Conservation (phyloP, 2,797 vertebrate species). For the Sylvilagus floridanus region DNA sequence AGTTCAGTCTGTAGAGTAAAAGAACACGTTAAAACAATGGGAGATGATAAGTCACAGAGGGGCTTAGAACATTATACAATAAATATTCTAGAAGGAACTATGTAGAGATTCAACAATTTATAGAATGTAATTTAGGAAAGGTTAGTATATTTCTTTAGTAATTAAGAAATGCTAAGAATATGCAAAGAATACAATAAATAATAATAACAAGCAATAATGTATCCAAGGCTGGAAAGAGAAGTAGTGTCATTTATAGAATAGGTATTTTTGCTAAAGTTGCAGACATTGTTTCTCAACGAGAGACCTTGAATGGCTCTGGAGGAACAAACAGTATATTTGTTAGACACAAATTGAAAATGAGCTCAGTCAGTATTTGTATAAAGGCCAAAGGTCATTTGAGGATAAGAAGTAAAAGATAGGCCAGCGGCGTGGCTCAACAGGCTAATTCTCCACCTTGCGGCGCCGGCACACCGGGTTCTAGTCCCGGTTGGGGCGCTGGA, state of each 20-base stretch:
- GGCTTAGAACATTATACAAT: constrained; percentile 47
- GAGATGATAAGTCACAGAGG: constrained; percentile 54
- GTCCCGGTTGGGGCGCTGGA: too few species aligned
- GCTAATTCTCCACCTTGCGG: too few species aligned
- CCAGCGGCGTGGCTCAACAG: too few species aligned
- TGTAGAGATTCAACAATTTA: constrained; percentile 12
- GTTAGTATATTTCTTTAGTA: neutral
- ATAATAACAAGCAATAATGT: neutral
- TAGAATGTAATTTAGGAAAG: neutral
- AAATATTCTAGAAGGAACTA: constrained; percentile 12
- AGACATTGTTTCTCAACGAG: neutral
- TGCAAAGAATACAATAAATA: neutral
- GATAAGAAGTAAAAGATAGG: constrained; percentile 13
- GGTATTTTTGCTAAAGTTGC: neutral
- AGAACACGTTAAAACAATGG: constrained; percentile 55
- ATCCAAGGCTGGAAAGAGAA: neutral
- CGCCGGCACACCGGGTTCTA: too few species aligned
- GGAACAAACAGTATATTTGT: neutral
- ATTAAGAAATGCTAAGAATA: neutral
- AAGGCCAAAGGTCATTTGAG: constrained; percentile 27
- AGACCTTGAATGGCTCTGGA: neutral
- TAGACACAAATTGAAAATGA: constrained; percentile 16
- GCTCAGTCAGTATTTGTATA: neutral
- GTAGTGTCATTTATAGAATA: neutral
- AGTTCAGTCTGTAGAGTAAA: constrained; percentile 52